Percentiles rank a stretch among this genome's conserved stretches.
Evolutionary conservation across 2,888 invertebrate genomes (phyloP).

Genomic region (Antheraea yamamai): DNA sequence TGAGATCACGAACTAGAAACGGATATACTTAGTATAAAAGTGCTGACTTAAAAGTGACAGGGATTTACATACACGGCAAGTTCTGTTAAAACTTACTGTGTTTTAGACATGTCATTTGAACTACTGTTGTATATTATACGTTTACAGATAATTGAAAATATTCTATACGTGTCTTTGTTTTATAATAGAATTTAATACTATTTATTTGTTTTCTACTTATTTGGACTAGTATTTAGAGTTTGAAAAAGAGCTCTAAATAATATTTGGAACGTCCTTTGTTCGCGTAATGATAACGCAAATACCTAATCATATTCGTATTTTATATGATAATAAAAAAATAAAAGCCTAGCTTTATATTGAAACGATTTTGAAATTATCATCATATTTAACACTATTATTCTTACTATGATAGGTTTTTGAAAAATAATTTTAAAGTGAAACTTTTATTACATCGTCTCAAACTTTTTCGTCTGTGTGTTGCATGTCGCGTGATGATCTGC

Average conservation of each 20-base stretch:
- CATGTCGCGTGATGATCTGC: too few relatives aligned
- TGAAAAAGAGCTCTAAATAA: not conserved
- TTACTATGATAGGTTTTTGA: not conserved
- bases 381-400: not conserved
- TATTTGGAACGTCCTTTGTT: not conserved
- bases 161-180: not conserved
- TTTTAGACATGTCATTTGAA: not conserved
- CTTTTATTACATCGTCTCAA: too few relatives aligned
- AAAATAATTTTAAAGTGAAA: too few relatives aligned
- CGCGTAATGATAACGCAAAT: not conserved
- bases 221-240: not conserved
- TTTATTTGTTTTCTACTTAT: not conserved
- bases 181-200: not conserved
- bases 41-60: constrained; percentile 15
- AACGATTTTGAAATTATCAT: not conserved
- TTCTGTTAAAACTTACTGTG: not conserved
- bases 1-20: constrained; percentile 14
- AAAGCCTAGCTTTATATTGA: not conserved
- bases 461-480: too few relatives aligned
- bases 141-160: not conserved
- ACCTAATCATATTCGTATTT: not conserved
- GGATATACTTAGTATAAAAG: constrained; percentile 8
- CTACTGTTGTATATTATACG: not conserved
- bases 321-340: not conserved
- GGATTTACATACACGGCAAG: constrained; percentile 11